Base-by-base conservation (phyloP, 2,888 invertebrate species). In the Eupithecia insigniata region DNA sequence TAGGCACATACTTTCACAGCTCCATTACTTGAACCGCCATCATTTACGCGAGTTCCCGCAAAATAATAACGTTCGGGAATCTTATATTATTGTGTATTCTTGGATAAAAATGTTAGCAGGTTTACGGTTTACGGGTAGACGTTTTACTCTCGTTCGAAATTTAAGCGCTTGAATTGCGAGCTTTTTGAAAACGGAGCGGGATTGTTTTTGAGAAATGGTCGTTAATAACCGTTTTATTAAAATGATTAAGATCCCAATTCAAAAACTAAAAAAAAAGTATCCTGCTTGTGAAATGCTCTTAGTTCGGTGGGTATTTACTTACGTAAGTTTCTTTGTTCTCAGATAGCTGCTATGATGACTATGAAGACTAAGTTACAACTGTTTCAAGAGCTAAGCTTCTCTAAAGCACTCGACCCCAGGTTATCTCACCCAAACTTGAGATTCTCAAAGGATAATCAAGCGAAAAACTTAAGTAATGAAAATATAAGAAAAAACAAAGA, bases 401-500 rank as follows among this genome's bases (percentile, higher is more conserved):
- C 55, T 55, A 14, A 55, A 26, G 16, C 60, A 18, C 7, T 64
- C 36, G 36, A 64, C 64, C 36, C 16, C 36, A n/a, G 36, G 22
- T 64, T 64, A 62, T 32, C 26, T 64, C 36, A 34, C 12, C 64
- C 36, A 32, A 60, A 60, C 22, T 18, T 34, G 60, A 39, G 36
- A 58, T 28, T 65, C 58, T 65, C 55, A 34, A 67, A 34, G 62
- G 46, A 66, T 71, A 71, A 71, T 74, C 61, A 71, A 66, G 69
- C 62, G 60, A 66, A 67, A 72, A 78, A 78, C 74, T 72, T 72
- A 69, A 46, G 75, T 84, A 87, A 85, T 85, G 84, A 87, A 88
- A 87, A 86, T 86, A 83, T 81, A 84, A 82, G 82, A 84, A 84
- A 85, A 85, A 86, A 85, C 84, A 86, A 86, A 85, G 83, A 81